Percentiles rank a stretch among this genome's conserved stretches.
Conservation (phyloP, 2,113 vertebrate species). For the Chlorocebus sabaeus region DNA sequence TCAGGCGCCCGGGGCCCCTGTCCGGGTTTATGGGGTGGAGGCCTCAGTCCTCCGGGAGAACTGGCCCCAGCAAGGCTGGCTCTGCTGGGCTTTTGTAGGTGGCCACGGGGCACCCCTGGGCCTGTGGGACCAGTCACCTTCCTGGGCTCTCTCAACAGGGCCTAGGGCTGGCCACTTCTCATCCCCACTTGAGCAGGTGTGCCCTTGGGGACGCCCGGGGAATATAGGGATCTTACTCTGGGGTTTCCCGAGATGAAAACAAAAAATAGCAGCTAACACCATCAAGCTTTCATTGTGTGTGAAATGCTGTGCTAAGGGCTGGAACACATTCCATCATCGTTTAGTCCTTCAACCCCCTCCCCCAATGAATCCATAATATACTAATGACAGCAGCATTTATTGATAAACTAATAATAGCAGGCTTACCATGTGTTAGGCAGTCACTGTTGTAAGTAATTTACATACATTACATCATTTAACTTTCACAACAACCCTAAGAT, state of each 20-base stretch:
- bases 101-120: not conserved
- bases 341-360: not conserved
- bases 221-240: not conserved
- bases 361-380: too few relatives aligned
- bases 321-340: not conserved
- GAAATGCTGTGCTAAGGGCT: not conserved
- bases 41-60: not conserved
- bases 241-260: not conserved
- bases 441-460: not conserved
- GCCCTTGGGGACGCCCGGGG: not conserved
- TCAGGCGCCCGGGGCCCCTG: rapidly evolving
- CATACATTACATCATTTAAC: not conserved
- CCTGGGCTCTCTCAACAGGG: not conserved
- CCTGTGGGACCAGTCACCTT: not conserved
- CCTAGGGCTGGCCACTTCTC: not conserved
- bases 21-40: rapidly evolving
- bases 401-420: not conserved
- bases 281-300: too few relatives aligned
- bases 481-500: not conserved
- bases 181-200: not conserved
- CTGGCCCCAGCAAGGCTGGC: not conserved
- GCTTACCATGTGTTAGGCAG: not conserved
- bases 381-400: not conserved
- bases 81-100: not conserved
- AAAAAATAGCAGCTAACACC: too few relatives aligned